Conservation (phyloP, 1,140 invertebrate genomes). For the Aphidius ervi region DNA sequence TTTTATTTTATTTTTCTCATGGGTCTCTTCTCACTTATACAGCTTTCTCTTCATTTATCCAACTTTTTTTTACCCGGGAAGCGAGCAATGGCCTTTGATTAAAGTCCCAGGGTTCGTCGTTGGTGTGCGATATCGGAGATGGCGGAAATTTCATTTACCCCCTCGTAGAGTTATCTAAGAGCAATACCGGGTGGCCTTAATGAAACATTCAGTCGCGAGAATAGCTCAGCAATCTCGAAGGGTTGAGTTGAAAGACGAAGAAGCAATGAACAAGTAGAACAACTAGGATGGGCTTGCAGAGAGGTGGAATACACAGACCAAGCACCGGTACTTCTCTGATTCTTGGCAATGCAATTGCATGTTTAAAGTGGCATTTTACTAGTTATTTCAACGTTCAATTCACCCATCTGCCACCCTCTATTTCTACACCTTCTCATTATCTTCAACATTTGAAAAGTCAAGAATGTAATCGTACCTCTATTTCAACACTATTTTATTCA, state of each 20-base stretch:
- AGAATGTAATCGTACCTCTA: slow-evolving; percentile 8
- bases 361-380: slow-evolving; percentile 52
- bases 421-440: slow-evolving; percentile 12
- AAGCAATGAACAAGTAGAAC: slow-evolving; percentile 20
- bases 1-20: not conserved
- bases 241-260: slow-evolving; percentile 36
- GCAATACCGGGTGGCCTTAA: slow-evolving; percentile 55
- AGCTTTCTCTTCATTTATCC: not conserved
- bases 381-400: slow-evolving; percentile 50
- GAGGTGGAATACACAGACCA: slow-evolving; percentile 39
- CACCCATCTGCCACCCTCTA: slow-evolving; percentile 29
- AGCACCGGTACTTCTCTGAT: slow-evolving; percentile 38
- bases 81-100: slow-evolving; percentile 49
- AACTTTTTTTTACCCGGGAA: slow-evolving; percentile 34
- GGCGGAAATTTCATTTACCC: slow-evolving; percentile 55
- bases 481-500: not conserved
- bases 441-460: slow-evolving; percentile 3
- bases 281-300: not conserved
- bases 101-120: slow-evolving; percentile 36
- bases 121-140: slow-evolving; percentile 51
- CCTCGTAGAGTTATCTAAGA: slow-evolving; percentile 56
- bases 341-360: slow-evolving; percentile 54
- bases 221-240: slow-evolving; percentile 55
- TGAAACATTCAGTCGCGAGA: slow-evolving; percentile 56
- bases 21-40: not conserved